Percentiles rank a stretch among this genome's conserved stretches.
Conservation (phyloP, 2,113 vertebrate species). For the Marmota monax region DNA sequence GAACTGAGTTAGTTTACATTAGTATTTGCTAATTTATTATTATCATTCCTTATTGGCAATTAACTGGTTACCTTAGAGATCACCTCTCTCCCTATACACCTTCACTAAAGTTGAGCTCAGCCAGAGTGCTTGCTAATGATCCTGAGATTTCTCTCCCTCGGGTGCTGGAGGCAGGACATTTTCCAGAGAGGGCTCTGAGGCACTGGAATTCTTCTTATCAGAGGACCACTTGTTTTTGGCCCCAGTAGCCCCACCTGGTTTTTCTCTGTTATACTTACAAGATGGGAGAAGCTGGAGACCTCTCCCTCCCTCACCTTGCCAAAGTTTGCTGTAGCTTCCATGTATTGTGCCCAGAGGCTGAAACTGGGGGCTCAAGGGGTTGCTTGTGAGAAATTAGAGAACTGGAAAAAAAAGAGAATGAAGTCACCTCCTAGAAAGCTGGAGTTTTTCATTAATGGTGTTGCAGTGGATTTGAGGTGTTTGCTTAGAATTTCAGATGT, state of each 20-base stretch:
- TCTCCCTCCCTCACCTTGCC: background rate
- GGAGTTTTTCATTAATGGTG: conserved; percentile 24
- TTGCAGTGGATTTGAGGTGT: conserved; percentile 4
- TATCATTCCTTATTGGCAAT: conserved; percentile 71
- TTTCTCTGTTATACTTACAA: conserved; percentile 33
- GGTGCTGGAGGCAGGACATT: conserved; percentile 71
- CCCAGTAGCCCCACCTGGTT: background rate
- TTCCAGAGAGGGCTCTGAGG: conserved; percentile 69
- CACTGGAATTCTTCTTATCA: conserved; percentile 75
- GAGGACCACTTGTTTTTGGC: conserved; percentile 55
- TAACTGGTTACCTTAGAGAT: conserved; percentile 79
- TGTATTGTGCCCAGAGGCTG: conserved; percentile 3
- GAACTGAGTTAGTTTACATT: conserved; percentile 57
- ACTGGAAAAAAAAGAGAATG: conserved; percentile 37
- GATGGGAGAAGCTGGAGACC: background rate
- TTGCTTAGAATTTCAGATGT: conserved; percentile 56
- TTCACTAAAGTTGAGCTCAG: conserved; percentile 81
- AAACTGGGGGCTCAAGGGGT: background rate
- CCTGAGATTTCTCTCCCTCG: conserved; percentile 76
- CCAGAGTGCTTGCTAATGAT: conserved; percentile 80
- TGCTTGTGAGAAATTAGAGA: conserved; percentile 32
- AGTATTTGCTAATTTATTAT: conserved; percentile 73
- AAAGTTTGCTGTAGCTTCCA: background rate
- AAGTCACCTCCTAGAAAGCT: conserved; percentile 54
- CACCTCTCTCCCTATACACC: conserved; percentile 79